Conservation (phyloP, 2,113 vertebrate species). For the Axis porcinus region DNA sequence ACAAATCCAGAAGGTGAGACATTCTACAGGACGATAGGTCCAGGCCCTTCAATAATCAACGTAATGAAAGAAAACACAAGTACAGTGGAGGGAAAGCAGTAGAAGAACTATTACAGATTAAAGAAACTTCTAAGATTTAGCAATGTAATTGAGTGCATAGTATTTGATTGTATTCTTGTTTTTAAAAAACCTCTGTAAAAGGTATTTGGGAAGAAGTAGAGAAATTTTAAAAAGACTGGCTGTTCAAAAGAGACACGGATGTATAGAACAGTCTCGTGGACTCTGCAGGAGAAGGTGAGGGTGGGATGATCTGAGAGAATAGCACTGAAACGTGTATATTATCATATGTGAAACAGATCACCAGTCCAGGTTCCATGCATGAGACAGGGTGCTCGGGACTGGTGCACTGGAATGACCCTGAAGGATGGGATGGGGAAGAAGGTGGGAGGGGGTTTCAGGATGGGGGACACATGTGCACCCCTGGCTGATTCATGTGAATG, state of each 20-base stretch:
- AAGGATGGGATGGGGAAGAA: neutral
- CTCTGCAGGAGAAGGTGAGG: neutral
- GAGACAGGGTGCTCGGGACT: neutral
- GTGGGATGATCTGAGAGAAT: neutral
- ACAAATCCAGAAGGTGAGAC: neutral
- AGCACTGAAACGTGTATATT: neutral
- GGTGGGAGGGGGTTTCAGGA: neutral
- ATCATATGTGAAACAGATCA: neutral
- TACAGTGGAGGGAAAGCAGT: neutral
- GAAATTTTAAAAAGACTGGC: neutral
- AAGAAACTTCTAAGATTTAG: neutral
- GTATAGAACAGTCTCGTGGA: neutral
- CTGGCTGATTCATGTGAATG: neutral
- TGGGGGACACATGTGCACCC: neutral
- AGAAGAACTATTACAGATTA: neutral
- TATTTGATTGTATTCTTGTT: neutral
- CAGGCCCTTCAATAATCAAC: neutral
- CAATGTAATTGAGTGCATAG: neutral
- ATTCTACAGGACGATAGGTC: neutral
- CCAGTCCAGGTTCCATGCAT: neutral
- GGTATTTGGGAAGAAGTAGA: neutral
- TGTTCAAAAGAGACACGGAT: neutral
- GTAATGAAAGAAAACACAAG: neutral
- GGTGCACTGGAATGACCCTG: neutral
- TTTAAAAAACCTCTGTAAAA: neutral